Evolutionary conservation across 30 jellyfish, hydroid and myxozoan species (phyloP), one percentile per base, ranked within the genome.

Genomic region (Aurelia coerulea): DNA sequence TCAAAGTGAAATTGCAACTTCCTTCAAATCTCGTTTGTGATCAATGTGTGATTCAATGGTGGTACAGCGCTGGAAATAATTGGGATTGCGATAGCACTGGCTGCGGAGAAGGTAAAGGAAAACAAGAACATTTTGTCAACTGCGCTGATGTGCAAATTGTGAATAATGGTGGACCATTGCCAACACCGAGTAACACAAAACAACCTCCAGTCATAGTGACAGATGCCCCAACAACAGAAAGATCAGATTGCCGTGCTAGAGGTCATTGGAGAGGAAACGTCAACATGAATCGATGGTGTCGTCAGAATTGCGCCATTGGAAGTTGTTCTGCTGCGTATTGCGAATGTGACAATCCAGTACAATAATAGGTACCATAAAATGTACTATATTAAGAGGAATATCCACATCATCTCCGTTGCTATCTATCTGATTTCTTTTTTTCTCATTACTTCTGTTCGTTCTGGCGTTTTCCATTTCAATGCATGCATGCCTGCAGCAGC

Each of bases 71-170:
- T 70, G 98, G 95, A 10, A 92, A 92, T 69, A 92, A 75, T 68
- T 92, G 98, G 98, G 98, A 74, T 18, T 92, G 98, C 70, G 98
- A 87, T 56, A 81, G 66, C 14, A 71, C 56, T n/a, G 95, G 95
- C 0, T 92, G 98, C 35, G 98, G 98, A 4, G 73, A 79, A 53
- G 98, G 98, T 9, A 71, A 50, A 19, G 98, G 98, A 41, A 81
- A 81, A 53, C 98, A 92, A 81, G 98, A 92, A 77, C 97, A 86
- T 62, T 92, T 92, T 50, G 97, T 92, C 72, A 92, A 92, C 84
- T 92, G 98, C 62, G 98, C 98, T 33, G 98, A 92, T 81, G 96
- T 92, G 2, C 33, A 66, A 66, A 92, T 92, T 41, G 76, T 77
- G 68, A 64, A 63, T 6, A 76, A 70, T 35, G 96, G 88, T 2